phyloP scores from a whole-genome alignment of 2,113 vertebrate species.

The Columba livia region DNA sequence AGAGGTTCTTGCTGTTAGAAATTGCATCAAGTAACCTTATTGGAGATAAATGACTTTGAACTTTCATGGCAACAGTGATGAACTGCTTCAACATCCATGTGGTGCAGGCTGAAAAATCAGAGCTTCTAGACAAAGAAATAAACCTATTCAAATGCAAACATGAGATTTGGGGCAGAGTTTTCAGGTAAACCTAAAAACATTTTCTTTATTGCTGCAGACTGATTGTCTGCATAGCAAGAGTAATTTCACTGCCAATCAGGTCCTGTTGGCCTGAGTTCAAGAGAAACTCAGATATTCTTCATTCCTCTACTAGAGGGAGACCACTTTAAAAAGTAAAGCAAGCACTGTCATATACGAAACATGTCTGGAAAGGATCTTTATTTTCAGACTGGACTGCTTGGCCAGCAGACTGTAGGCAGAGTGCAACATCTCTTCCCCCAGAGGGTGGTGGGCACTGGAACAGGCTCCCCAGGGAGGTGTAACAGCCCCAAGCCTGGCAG shows the following conservation, averaged over 20 bases:
- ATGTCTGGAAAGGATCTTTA: neutral
- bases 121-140: constrained; percentile 39
- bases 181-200: neutral
- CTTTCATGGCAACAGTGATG: constrained; percentile 57
- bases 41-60: constrained; percentile 64
- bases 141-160: constrained; percentile 12
- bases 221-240: neutral
- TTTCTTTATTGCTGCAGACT: neutral
- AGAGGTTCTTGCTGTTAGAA: constrained; percentile 20
- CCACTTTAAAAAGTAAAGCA: neutral
- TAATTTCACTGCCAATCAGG: neutral
- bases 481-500: too few species aligned
- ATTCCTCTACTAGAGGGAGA: neutral
- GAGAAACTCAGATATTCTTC: neutral
- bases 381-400: neutral
- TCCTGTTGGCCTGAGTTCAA: neutral
- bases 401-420: neutral
- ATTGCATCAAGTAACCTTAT: constrained; percentile 50
- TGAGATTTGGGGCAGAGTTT: neutral
- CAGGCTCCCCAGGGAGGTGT: too few species aligned
- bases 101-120: constrained; percentile 2
- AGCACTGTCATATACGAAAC: neutral
- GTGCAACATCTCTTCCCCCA: too few species aligned
- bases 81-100: constrained; percentile 9
- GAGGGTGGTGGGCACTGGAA: too few species aligned